A percentile compares a stretch with the other conserved stretches of the same genome.
phyloP scores from a whole-genome alignment of 2,888 invertebrate genomes.

The Gandaritis pyraliata region DNA sequence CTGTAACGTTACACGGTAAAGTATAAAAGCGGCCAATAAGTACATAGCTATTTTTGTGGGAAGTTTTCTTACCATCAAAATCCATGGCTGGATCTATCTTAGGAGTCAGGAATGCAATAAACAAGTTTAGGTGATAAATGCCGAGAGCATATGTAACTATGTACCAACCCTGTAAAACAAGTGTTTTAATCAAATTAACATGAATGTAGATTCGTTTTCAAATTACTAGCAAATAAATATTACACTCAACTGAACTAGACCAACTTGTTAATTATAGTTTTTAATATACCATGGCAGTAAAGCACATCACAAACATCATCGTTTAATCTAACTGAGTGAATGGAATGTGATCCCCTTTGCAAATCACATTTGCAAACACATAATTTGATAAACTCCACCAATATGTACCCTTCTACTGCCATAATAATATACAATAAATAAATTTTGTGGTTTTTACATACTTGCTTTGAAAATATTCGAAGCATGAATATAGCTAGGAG shows the following conservation, averaged over 20 bases:
- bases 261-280: too few species aligned
- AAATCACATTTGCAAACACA: too few species aligned
- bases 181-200: too few species aligned
- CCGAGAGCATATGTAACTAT: slow-evolving; percentile 99
- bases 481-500: slow-evolving; percentile 90
- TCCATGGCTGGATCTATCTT: slow-evolving; percentile 99
- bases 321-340: neutral
- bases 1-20: too few species aligned
- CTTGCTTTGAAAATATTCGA: slow-evolving; percentile 93
- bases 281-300: too few species aligned
- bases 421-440: neutral
- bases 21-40: neutral
- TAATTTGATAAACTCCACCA: too few species aligned
- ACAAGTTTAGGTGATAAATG: slow-evolving; percentile 99
- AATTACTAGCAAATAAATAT: too few species aligned
- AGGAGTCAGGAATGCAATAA: slow-evolving; percentile 99
- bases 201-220: too few species aligned
- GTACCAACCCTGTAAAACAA: slow-evolving; percentile 95
- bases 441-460: slow-evolving; percentile 60
- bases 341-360: too few species aligned
- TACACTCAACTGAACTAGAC: too few species aligned
- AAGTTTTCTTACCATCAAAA: slow-evolving; percentile 88
- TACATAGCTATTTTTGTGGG: neutral
- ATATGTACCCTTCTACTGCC: neutral
- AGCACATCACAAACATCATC: too few species aligned